Percentiles rank a stretch among this genome's conserved stretches.
Conservation (phyloP, 2,797 vertebrate species). For the Cyprinella venusta region DNA sequence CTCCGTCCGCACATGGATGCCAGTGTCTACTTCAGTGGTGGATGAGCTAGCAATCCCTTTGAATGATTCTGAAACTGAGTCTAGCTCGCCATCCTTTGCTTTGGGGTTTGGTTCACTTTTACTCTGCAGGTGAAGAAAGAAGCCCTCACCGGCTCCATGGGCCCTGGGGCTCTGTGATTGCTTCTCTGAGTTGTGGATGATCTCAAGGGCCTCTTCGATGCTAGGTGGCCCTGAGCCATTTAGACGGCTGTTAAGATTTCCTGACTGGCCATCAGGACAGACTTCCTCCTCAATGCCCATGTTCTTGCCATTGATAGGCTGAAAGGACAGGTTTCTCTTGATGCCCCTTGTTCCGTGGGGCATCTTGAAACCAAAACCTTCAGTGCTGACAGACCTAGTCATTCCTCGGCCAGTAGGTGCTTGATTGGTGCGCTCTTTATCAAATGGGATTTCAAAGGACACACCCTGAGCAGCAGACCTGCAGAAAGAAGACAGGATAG, state of each 20-base stretch:
- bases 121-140: slow-evolving; percentile 90
- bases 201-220: slow-evolving; percentile 92
- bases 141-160: slow-evolving; percentile 83
- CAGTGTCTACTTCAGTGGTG: slow-evolving; percentile 92
- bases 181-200: slow-evolving; percentile 87
- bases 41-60: slow-evolving; percentile 85
- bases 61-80: slow-evolving; percentile 79
- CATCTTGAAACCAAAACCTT: slow-evolving; percentile 86
- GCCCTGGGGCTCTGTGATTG: slow-evolving; percentile 67
- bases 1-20: slow-evolving; percentile 93
- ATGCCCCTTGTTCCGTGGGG: slow-evolving; percentile 79
- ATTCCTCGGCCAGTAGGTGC: slow-evolving; percentile 78
- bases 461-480: slow-evolving; percentile 95
- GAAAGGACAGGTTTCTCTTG: slow-evolving; percentile 91
- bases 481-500: slow-evolving; percentile 41
- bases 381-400: slow-evolving; percentile 91
- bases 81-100: slow-evolving; percentile 71
- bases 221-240: slow-evolving; percentile 82
- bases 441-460: slow-evolving; percentile 97
- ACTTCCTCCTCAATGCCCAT: slow-evolving; percentile 86
- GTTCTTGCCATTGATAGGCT: slow-evolving; percentile 88
- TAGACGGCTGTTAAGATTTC: slow-evolving; percentile 65
- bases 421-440: slow-evolving; percentile 82
- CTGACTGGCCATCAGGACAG: slow-evolving; percentile 72
- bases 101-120: slow-evolving; percentile 72